Conservation (phyloP, 2,888 invertebrate species). For the Macropis europaea region DNA sequence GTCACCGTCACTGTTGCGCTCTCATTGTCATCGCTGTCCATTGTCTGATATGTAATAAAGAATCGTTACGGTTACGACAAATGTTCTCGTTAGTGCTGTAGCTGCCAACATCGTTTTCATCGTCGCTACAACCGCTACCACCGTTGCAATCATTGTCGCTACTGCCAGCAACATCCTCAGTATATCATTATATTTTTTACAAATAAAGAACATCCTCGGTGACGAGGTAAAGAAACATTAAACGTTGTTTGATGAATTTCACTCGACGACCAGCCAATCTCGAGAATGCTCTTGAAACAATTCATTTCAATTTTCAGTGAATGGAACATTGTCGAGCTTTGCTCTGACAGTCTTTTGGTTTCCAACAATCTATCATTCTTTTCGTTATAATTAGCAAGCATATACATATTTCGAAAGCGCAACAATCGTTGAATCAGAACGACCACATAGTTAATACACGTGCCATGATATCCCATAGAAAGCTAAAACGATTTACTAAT, state of each 20-base stretch:
- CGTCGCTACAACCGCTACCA: constrained; percentile 23
- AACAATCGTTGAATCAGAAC: no score
- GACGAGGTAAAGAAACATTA: constrained; percentile 31
- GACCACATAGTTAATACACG: no score
- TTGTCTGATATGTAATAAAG: neutral
- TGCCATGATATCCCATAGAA: no score
- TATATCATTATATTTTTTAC: constrained; percentile 79
- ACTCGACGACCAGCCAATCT: no score
- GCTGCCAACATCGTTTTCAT: constrained; percentile 26
- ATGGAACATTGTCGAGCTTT: neutral
- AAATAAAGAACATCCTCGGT: constrained; percentile 72
- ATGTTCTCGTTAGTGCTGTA: constrained; percentile 16
- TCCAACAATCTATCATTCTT: no score
- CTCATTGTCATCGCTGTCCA: neutral
- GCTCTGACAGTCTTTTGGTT: no score
- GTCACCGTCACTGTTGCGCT: no score
- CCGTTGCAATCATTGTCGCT: constrained; percentile 35
- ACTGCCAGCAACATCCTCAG: constrained; percentile 47
- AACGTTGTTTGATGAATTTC: neutral
- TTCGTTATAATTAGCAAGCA: no score
- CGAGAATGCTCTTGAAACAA: no score
- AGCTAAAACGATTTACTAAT: no score
- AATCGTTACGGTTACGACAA: constrained; percentile 17
- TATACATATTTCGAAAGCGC: no score
- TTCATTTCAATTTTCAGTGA: no score